Conservation (phyloP, 2,888 invertebrate genomes). For the Amaurobius ferox region DNA sequence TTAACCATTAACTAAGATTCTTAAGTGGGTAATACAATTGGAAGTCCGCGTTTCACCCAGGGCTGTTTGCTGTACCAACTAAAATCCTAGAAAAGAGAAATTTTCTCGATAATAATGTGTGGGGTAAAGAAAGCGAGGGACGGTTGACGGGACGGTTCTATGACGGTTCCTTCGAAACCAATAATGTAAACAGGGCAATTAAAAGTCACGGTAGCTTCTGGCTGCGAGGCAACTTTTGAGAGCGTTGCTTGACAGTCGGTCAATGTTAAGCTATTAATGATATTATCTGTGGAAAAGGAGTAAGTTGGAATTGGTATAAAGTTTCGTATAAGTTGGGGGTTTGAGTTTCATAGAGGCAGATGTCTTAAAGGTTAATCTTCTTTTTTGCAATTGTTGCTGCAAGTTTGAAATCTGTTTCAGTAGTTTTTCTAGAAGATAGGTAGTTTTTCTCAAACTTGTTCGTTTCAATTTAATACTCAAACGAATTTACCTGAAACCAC, state of each 20-base stretch:
- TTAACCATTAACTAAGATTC: slow-evolving; percentile 60
- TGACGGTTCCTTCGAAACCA: slow-evolving; percentile 52
- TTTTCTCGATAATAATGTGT: slow-evolving; percentile 62
- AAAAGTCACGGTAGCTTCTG: slow-evolving; percentile 59
- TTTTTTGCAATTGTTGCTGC: too few species aligned
- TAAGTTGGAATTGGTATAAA: slow-evolving; percentile 4
- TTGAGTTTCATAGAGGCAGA: too few species aligned
- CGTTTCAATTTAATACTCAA: too few species aligned
- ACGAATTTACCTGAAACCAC: too few species aligned
- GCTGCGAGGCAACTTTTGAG: slow-evolving; percentile 57
- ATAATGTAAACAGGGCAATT: slow-evolving; percentile 72
- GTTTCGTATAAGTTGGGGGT: not conserved
- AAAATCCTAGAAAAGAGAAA: slow-evolving; percentile 62
- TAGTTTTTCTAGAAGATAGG: too few species aligned
- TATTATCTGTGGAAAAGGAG: slow-evolving; percentile 42
- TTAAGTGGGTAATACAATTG: slow-evolving; percentile 63
- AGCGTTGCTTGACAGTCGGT: not conserved
- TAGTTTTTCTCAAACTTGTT: too few species aligned
- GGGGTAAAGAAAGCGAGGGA: slow-evolving; percentile 53
- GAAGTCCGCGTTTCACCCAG: slow-evolving; percentile 40
- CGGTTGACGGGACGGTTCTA: slow-evolving; percentile 44
- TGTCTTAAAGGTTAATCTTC: too few species aligned
- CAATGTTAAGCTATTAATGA: slow-evolving; percentile 50
- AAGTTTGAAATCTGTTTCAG: too few species aligned
- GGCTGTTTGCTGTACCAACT: slow-evolving; percentile 71